Conservation (phyloP, 2,797 vertebrate species). For the Fratercula arctica region DNA sequence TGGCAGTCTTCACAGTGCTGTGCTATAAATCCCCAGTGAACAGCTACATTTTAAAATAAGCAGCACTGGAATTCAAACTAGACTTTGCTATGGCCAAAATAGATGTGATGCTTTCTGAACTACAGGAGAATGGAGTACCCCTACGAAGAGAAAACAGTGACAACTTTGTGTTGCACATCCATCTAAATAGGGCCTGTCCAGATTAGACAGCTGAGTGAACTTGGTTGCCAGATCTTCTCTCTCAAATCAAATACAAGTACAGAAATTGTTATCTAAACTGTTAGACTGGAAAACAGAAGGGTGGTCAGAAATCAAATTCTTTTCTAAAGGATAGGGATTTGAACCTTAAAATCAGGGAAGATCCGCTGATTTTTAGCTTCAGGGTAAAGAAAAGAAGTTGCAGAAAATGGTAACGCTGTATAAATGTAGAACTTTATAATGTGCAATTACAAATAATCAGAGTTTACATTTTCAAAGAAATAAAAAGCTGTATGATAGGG, state of each 20-base stretch:
- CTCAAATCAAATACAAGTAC: slow-evolving; percentile 23
- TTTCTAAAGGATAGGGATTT: neutral
- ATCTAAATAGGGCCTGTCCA: neutral
- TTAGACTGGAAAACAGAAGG: neutral
- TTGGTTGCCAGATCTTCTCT: neutral
- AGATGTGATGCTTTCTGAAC: slow-evolving; percentile 6
- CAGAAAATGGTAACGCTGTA: neutral
- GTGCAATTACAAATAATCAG: neutral
- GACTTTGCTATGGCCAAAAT: slow-evolving; percentile 30
- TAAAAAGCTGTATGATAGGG: neutral
- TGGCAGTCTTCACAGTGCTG: slow-evolving; percentile 29
- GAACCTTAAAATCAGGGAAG: neutral
- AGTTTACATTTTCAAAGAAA: neutral
- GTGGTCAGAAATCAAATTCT: neutral
- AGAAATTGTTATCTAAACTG: neutral
- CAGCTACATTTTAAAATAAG: slow-evolving; percentile 35
- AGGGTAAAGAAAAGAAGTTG: neutral
- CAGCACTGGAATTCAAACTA: slow-evolving; percentile 58
- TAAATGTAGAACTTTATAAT: neutral
- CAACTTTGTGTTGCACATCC: neutral
- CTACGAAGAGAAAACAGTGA: neutral
- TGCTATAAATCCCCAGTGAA: slow-evolving; percentile 19
- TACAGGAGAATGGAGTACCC: slow-evolving; percentile 15
- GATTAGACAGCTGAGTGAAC: neutral
- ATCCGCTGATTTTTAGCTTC: neutral